These are phyloP conservation scores for Microctenopoma steveboyesi DNA, from an alignment of 2,797 vertebrate genomes.

Conservation along the genomic window DNA sequence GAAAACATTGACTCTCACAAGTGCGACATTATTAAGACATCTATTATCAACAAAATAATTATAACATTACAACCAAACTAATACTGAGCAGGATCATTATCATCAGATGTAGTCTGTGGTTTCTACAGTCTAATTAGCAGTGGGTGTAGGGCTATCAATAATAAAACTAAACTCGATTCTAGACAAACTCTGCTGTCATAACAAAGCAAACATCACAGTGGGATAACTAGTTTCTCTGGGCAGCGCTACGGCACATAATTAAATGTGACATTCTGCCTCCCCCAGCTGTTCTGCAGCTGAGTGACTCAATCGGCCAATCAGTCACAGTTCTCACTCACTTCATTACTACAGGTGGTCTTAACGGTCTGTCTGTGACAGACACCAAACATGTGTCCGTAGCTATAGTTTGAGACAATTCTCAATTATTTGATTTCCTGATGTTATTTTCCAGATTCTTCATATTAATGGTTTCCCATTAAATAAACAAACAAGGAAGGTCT, in stretches of 20 bases:
- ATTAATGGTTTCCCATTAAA: slow-evolving; percentile 2
- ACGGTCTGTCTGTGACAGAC: slow-evolving; percentile 5
- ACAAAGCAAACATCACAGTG: slow-evolving; percentile 66
- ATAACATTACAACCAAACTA: slow-evolving; percentile 10
- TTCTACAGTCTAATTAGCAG: slow-evolving; percentile 55
- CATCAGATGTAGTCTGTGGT: slow-evolving; percentile 19
- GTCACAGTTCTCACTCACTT: slow-evolving; percentile 51
- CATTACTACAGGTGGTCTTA: slow-evolving; percentile 47
- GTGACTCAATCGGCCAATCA: slow-evolving; percentile 66
- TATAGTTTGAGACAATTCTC: slow-evolving; percentile 1
- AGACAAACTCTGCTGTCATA: slow-evolving; percentile 65
- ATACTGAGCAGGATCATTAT: slow-evolving; percentile 20
- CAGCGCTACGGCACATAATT: slow-evolving; percentile 58
- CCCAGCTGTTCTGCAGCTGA: slow-evolving; percentile 49
- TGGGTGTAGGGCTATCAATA: slow-evolving; percentile 37
- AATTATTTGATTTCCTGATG: not conserved
- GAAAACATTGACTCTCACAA: slow-evolving; percentile 1
- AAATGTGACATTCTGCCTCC: slow-evolving; percentile 72
- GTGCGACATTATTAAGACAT: slow-evolving; percentile 16
- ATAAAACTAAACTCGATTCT: slow-evolving; percentile 47
- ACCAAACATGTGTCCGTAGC: not conserved
- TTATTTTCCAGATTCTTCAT: not conserved
- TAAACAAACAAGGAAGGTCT: slow-evolving; percentile 13
- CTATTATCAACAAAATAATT: slow-evolving; percentile 16
- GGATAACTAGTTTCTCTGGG: slow-evolving; percentile 62